phyloP scores from a whole-genome alignment of 2,113 vertebrate species.

The Microcebus murinus region DNA sequence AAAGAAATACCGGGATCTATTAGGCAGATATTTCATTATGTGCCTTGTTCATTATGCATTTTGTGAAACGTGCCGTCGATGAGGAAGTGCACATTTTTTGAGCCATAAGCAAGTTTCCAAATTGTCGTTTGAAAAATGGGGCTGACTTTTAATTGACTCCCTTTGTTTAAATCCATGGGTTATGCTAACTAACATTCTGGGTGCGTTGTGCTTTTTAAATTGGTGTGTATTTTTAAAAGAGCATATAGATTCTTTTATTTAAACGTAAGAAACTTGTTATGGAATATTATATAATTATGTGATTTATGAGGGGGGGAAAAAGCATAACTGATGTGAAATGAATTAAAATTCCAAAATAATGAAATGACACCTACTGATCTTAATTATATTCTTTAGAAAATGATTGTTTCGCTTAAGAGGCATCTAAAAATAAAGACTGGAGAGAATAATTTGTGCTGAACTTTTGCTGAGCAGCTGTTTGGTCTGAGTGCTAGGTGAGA shows the following conservation, averaged over 20 bases:
- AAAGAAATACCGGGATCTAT: conserved; percentile 3
- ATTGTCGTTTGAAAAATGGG: conserved; percentile 23
- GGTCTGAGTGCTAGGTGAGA: neutral
- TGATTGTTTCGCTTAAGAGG: conserved; percentile 50
- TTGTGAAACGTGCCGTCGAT: neutral
- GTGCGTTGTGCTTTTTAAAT: conserved; percentile 24
- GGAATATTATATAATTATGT: conserved; percentile 2
- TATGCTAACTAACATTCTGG: neutral
- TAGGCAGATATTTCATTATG: neutral
- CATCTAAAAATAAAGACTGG: conserved; percentile 59
- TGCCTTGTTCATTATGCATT: neutral
- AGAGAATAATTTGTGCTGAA: neutral
- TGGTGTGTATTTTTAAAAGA: neutral
- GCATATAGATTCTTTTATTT: neutral
- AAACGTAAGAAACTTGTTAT: neutral
- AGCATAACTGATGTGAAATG: neutral
- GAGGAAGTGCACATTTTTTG: neutral
- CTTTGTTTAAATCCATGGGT: neutral
- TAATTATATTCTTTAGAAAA: conserved; percentile 63
- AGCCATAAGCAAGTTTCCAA: neutral
- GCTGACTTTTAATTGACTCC: neutral
- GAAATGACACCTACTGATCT: conserved; percentile 33
- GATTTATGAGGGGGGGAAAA: neutral
- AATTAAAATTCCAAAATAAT: conserved; percentile 10
- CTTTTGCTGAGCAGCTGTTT: conserved; percentile 17